Evolutionary conservation across 2,113 vertebrate species (phyloP).

Genomic region (Syngnathus typhle): DNA sequence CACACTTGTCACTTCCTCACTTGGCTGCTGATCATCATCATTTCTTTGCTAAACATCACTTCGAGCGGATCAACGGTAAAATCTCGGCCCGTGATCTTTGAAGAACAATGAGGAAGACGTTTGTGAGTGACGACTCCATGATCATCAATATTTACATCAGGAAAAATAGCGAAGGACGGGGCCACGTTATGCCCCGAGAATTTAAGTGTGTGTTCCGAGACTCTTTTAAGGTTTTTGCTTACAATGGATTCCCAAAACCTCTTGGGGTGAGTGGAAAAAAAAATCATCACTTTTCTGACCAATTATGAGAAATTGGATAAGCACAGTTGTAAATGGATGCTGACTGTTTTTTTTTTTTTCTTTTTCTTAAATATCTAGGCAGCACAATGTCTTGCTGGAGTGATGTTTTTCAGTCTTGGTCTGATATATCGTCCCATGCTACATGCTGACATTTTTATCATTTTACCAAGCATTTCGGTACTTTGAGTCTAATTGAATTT

Average conservation of each 20-base stretch:
- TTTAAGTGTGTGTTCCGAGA: slow-evolving; percentile 71
- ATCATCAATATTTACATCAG: slow-evolving; percentile 68
- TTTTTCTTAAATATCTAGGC: slow-evolving; percentile 41
- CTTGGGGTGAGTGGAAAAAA: slow-evolving; percentile 55
- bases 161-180: slow-evolving; percentile 27
- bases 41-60: slow-evolving; percentile 32
- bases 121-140: slow-evolving; percentile 61
- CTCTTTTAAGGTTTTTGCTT: slow-evolving; percentile 63
- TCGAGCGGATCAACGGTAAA: neutral
- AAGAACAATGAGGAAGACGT: slow-evolving; percentile 61
- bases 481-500: neutral
- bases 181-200: slow-evolving; percentile 56
- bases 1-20: slow-evolving; percentile 1
- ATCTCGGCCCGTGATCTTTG: neutral
- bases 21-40: neutral
- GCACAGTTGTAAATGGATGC: too few relatives aligned
- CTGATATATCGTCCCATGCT: neutral
- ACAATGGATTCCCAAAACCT: slow-evolving; percentile 60
- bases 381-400: slow-evolving; percentile 53
- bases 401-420: slow-evolving; percentile 54
- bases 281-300: too few relatives aligned
- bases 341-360: neutral
- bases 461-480: slow-evolving; percentile 55
- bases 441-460: fast-evolving
- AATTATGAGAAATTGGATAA: too few relatives aligned